Evolutionary conservation across 2,797 vertebrate genomes (phyloP), one percentile per base, ranked within the genome.

Genomic region (Huso huso): DNA sequence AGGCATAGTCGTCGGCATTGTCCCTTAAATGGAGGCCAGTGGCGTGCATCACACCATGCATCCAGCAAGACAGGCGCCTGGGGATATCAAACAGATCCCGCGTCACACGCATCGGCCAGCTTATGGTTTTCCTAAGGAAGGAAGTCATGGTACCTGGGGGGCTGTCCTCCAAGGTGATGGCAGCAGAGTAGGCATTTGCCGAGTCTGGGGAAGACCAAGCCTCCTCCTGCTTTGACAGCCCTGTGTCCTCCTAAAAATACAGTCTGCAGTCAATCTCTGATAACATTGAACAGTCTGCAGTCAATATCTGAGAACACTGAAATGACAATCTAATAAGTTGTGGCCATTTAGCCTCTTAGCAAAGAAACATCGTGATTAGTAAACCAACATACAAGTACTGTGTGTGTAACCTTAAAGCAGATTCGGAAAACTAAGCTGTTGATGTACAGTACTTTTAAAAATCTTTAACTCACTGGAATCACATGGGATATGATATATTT

Each of bases 101-200:
- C 0, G 83, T 87, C 87, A 92, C 90, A 74, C 86, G 82, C 81
- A 93, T 83, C 49, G 95, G 91, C 92, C 94, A 92, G 82, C 85
- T 84, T 85, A 97, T 85, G 66, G 63, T 73, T 82, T 83, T 93
- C 91, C 85, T 80, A 76, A 93, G 79, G 82, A 90, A 89, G 66
- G 91, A 94, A 84, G 86, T 76, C 87, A 92, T 81, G 91, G 90
- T 99, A 98, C 97, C 97, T 98, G 94, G 84, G 79, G 93, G 84
- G 72, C 72, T 82, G 80, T 82, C 87, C 77, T 84, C 89, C 69
- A 77, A 84, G 7, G 78, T 71, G 77, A 81, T 82, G 0, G 74
- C 74, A 62, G 78, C 51, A 37, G 82, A 75, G 62, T 76, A 86
- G 72, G 81, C 79, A 68, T 84, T 85, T 68, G 83, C 88, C 10